Base-by-base conservation (phyloP, 2,113 vertebrate species). In the Serinus canaria region DNA sequence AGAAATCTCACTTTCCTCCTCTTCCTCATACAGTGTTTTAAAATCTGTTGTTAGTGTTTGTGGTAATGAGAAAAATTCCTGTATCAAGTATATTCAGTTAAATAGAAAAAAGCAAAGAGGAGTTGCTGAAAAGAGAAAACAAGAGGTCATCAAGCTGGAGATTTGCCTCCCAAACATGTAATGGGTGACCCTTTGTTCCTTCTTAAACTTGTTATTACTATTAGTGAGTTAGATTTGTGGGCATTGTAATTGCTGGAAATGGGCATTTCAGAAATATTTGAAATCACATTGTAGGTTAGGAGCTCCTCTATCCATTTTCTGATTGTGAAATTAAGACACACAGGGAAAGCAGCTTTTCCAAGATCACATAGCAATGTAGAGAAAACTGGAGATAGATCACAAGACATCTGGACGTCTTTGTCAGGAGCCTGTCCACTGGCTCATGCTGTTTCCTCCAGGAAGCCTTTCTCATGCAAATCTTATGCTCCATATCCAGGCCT, bases 321-420 rank as follows among this genome's bases (percentile, higher is more conserved):
- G 30, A 83, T 52, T 89, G 55, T 74, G 86, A 95, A 89, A 78
- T 60, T 86, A 78, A 90, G 60, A 73, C 31, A 46, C 46, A 76
- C 37, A 47, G 49, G 52, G 31, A 73, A 78, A 77, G 35, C 1
- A 2, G n/a, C 52, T 75, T 94, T 93, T 77, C 39, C 73, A 87
- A 86, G 80, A 63, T 89, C 76, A 72, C 35, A 75, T 47, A 60
- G 47, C 16, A 94, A 78, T 4, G 4, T 75, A 87, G 59, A 59
- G 47, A 88, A 88, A 92, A 70, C 39, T 90, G 82, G 73, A 63
- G 64, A 76, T 8, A 66, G 59, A 81, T 88, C 76, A 93, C 64
- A 92, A 80, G 88, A 77, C 79, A 83, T 96, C 79, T 94, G 76
- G 60, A 68, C 43, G 47, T n/a, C 59, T 91, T 77, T 78, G 35